phyloP scores from a whole-genome alignment of 2,888 invertebrate species.

The Diaperis boleti region DNA sequence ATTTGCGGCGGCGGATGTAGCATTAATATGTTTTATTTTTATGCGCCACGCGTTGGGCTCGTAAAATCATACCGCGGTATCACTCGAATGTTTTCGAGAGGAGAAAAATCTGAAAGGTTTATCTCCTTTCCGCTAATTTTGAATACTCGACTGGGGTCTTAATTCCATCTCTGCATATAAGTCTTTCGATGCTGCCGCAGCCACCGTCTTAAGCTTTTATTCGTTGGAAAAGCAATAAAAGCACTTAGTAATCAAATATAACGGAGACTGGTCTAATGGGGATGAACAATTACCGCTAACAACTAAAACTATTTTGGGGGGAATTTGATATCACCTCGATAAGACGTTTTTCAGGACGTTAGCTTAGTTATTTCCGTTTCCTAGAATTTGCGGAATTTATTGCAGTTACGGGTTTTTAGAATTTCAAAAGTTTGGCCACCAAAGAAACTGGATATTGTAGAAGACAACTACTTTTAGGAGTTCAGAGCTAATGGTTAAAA shows the following conservation, averaged over 20 bases:
- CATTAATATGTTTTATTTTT: constrained; percentile 43
- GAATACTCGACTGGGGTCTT: constrained; percentile 30
- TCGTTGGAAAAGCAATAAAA: constrained; percentile 28
- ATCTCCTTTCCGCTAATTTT: constrained; percentile 33
- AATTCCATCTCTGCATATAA: constrained; percentile 24
- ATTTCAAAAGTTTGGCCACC: too few relatives aligned
- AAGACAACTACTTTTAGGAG: too few relatives aligned
- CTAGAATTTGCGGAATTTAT: too few relatives aligned
- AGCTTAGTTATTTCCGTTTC: too few relatives aligned
- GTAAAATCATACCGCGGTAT: constrained; percentile 33
- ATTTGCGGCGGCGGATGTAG: constrained; percentile 38
- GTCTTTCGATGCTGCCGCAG: constrained; percentile 19
- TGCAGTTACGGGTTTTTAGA: too few relatives aligned
- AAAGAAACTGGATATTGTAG: too few relatives aligned
- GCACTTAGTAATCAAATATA: constrained; percentile 33
- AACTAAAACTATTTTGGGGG: constrained; percentile 15
- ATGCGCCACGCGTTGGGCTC: too few relatives aligned
- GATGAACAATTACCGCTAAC: constrained; percentile 23
- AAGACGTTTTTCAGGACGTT: too few relatives aligned
- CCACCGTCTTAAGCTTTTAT: constrained; percentile 33
- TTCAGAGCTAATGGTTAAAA: too few relatives aligned
- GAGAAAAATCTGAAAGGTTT: constrained; percentile 18
- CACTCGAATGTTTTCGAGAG: constrained; percentile 36
- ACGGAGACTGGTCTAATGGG: constrained; percentile 19
- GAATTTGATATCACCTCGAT: too few relatives aligned